Conservation (phyloP, 2,888 invertebrate species). For the Andrena hattorfiana region DNA sequence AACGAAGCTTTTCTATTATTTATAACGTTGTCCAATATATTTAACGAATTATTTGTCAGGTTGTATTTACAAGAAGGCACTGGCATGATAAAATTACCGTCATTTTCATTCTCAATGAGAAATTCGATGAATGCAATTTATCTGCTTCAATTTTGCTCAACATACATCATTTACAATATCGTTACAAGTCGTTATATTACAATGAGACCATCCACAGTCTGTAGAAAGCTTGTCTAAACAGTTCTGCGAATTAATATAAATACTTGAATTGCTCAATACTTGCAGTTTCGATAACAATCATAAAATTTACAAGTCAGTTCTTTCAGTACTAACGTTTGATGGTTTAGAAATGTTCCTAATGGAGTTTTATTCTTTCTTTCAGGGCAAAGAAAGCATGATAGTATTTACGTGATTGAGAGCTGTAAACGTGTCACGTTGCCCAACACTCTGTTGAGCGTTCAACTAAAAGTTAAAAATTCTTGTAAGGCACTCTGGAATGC, state of each 20-base stretch:
- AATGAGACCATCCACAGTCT: conserved; percentile 9
- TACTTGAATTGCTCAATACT: conserved; percentile 22
- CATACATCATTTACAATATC: conserved; percentile 57
- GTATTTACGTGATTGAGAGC: neutral
- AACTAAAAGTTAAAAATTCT: conserved; percentile 6
- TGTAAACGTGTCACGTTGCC: neutral
- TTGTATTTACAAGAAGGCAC: conserved; percentile 78
- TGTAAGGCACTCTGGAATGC: conserved; percentile 68
- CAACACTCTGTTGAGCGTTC: neutral
- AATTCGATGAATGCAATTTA: conserved; percentile 13
- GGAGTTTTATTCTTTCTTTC: neutral
- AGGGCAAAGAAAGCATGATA: neutral
- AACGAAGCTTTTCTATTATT: conserved; percentile 46
- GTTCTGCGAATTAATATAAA: conserved; percentile 31
- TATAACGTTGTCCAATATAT: conserved; percentile 80
- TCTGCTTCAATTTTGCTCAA: conserved; percentile 25
- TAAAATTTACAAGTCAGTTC: conserved; percentile 47
- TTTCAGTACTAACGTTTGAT: conserved; percentile 10
- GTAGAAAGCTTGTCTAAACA: conserved; percentile 15
- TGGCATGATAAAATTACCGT: conserved; percentile 60
- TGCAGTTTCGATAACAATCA: conserved; percentile 32
- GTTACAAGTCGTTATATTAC: conserved; percentile 47
- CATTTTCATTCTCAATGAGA: conserved; percentile 61
- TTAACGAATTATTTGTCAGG: conserved; percentile 78
- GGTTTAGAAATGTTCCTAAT: neutral